phyloP scores from a whole-genome alignment of 1,140 invertebrate genomes.

The Ceratina calcarata region DNA sequence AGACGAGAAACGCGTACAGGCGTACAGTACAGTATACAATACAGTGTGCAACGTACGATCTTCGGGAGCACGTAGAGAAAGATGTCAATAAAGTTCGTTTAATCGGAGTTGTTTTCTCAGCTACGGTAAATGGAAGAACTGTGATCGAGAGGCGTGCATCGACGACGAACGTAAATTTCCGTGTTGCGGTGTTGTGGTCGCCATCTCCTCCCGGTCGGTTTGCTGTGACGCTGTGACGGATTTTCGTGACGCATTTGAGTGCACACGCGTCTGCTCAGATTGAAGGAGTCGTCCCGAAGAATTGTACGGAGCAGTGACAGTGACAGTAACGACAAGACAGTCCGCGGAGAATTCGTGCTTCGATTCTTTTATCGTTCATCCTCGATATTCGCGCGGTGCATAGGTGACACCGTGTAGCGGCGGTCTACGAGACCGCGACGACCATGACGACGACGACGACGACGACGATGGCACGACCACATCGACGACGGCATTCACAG shows the following conservation, averaged over 20 bases:
- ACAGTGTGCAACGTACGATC: no score
- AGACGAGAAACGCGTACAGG: conserved; percentile 31
- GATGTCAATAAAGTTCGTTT: conserved; percentile 73
- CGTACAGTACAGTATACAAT: no score
- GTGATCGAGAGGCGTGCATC: conserved; percentile 5
- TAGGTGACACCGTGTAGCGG: conserved; percentile 44
- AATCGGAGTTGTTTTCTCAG: conserved; percentile 6
- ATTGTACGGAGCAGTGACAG: conserved; percentile 23
- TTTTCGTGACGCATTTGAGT: conserved; percentile 35
- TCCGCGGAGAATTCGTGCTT: conserved; percentile 32
- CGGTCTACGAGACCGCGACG: conserved; percentile 42
- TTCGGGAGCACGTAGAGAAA: conserved; percentile 37
- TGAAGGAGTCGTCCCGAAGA: conserved; percentile 15
- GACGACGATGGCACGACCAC: conserved; percentile 15
- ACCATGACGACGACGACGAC: conserved; percentile 21
- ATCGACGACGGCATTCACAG: conserved; percentile 37
- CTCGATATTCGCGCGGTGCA: conserved; percentile 36
- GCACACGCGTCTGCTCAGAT: conserved; percentile 26
- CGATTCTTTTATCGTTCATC: conserved; percentile 33
- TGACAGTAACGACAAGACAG: not conserved
- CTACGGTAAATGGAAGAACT: conserved; percentile 23
- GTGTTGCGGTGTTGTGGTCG: conserved; percentile 34
- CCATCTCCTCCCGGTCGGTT: conserved; percentile 37
- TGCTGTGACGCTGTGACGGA: conserved; percentile 45
- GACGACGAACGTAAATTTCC: conserved; percentile 25